Evolutionary conservation across 2,113 vertebrate species (phyloP).

Genomic region (Triplophysa rosa): DNA sequence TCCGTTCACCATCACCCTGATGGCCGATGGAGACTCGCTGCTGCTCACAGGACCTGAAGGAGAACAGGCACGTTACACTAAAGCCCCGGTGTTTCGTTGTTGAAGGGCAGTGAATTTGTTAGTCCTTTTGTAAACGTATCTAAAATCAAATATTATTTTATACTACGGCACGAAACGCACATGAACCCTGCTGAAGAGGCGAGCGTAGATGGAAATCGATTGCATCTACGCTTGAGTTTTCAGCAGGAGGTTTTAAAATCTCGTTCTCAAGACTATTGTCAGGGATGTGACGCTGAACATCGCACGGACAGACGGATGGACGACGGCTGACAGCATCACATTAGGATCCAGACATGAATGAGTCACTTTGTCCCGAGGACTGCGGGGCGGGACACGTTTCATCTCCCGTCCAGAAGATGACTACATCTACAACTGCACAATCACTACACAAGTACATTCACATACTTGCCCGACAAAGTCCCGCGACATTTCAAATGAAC

Average conservation of each 20-base stretch:
- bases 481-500: conserved; percentile 67
- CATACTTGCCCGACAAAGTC: conserved; percentile 56
- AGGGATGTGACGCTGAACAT: background rate
- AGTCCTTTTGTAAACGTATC: too few relatives aligned
- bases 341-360: background rate
- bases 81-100: background rate
- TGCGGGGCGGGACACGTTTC: background rate
- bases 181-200: background rate
- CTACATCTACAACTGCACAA: conserved; percentile 60
- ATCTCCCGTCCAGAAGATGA: background rate
- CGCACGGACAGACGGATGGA: background rate
- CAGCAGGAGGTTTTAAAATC: background rate
- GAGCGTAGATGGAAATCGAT: background rate
- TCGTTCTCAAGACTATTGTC: background rate
- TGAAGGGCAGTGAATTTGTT: background rate
- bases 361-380: conserved; percentile 26
- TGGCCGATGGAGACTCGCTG: conserved; percentile 83
- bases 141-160: background rate
- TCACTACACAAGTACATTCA: conserved; percentile 48
- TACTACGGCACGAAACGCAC: background rate
- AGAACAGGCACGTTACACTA: conserved; percentile 35
- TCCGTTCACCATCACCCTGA: conserved; percentile 71
- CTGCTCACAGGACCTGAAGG: conserved; percentile 80
- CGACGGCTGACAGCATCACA: conserved; percentile 19
- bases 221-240: background rate